phyloP scores from a whole-genome alignment of 2,113 vertebrate species.

The Rissa tridactyla region DNA sequence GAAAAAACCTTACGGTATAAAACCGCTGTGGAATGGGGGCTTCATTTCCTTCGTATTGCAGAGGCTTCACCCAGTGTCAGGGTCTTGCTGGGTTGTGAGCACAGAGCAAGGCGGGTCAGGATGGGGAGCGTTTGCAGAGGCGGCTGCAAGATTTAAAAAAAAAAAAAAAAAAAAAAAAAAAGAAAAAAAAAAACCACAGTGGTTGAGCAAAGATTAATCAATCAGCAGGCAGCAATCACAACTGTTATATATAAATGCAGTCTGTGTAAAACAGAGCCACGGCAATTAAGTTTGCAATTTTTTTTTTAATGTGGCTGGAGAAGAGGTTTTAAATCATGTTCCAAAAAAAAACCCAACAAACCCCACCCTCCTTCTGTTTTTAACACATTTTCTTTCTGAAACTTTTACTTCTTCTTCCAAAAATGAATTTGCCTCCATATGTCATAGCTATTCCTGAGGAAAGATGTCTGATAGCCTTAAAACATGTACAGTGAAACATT shows the following conservation, averaged over 20 bases:
- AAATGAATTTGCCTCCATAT: neutral
- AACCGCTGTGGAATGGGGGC: neutral
- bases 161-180: no score
- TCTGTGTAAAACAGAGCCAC: neutral
- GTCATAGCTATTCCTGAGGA: neutral
- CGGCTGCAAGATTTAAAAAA: neutral
- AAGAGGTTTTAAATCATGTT: neutral
- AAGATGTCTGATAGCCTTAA: neutral
- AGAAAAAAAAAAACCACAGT: neutral
- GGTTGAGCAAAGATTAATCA: constrained; percentile 5
- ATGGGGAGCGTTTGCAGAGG: neutral
- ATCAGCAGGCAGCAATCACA: constrained; percentile 26
- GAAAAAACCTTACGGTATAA: neutral
- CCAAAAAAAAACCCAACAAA: neutral
- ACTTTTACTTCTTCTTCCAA: neutral
- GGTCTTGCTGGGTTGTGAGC: neutral
- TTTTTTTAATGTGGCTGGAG: neutral
- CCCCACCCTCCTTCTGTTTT: neutral
- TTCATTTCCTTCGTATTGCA: neutral
- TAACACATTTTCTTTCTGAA: neutral
- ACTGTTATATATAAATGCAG: neutral
- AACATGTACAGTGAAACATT: neutral
- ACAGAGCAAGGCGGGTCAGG: neutral
- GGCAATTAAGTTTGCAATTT: neutral
- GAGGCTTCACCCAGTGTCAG: neutral